Percentiles rank a stretch among this genome's conserved stretches.
Evolutionary conservation across 2,797 vertebrate genomes (phyloP).

Genomic region (Gymnothorax reevesii): DNA sequence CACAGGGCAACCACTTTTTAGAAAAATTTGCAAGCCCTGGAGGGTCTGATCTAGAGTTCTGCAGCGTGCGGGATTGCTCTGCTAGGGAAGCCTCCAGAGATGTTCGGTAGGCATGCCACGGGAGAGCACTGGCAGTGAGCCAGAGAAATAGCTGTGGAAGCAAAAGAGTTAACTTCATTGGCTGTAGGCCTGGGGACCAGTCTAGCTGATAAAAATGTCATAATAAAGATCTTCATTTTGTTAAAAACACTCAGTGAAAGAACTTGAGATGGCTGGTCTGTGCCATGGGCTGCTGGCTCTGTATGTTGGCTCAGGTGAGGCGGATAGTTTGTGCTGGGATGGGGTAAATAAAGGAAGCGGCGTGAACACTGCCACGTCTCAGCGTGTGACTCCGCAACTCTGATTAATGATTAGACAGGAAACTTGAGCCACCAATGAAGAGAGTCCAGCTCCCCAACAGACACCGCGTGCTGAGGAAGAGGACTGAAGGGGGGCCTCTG

Average conservation of each 20-base stretch:
- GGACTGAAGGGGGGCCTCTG: not conserved
- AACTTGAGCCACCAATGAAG: not conserved
- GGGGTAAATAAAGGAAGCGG: not conserved
- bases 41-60: too few species aligned
- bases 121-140: too few species aligned
- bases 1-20: too few species aligned
- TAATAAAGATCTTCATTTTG: not conserved
- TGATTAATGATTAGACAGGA: slow-evolving; percentile 10
- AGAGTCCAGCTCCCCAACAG: not conserved
- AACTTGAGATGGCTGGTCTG: slow-evolving; percentile 48
- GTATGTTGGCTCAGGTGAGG: not conserved
- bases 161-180: not conserved
- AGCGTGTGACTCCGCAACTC: not conserved
- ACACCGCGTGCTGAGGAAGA: not conserved
- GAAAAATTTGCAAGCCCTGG: too few species aligned
- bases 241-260: not conserved
- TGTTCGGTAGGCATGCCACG: too few species aligned
- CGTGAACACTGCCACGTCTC: not conserved
- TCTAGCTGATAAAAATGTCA: not conserved
- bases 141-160: too few species aligned
- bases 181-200: not conserved
- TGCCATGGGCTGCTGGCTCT: not conserved
- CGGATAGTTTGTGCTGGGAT: not conserved
- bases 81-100: too few species aligned
- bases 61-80: too few species aligned